Base-by-base conservation (phyloP, 2,888 invertebrate genomes). In the Homarus gammarus region DNA sequence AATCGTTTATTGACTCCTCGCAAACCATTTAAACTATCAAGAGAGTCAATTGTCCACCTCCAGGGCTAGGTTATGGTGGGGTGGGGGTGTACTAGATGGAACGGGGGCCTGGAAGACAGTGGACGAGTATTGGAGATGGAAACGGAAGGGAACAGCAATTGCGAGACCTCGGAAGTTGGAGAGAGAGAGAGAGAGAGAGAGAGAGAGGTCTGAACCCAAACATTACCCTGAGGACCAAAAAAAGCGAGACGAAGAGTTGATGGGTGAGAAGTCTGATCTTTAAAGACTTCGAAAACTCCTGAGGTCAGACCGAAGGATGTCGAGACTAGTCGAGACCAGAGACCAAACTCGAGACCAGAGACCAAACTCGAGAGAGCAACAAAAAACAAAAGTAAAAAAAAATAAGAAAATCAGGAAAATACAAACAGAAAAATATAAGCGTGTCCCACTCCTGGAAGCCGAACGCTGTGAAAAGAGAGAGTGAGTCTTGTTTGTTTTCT, bases 11-110 rank as follows among this genome's bases (percentile, higher is more conserved):
- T 64, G 64, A 64, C 27, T n/a, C 27, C 27, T 3, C 27, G 64
- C 64, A 64, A 64, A n/a, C 64, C 64, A 64, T 64, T 64, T 64
- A 64, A 64, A 64, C 27, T 64, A 64, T 22, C 64, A 10, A 22
- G 64, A 27, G 64, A 64, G n/a, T 64, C 64, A 64, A 64, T 64
- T 64, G 64, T 64, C 64, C 27, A 27, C 6, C 27, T 64, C 64
- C 64, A 5, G 27, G 6, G 27, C 27, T n/a, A 64, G 64, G 27
- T n/a, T n/a, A n/a, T 64, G 27, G 27, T 27, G 6, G 64, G 6
- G 64, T 8, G 12, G 27, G 27, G 27, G n/a, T 15, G 27, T n/a
- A n/a, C n/a, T 31, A 73, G 36, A 73, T 22, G 40, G 73, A 73
- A n/a, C 36, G 44, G 49, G 75, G 40, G 73, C 31, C 38, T 38